phyloP scores from a whole-genome alignment of 2,888 invertebrate genomes.

The Hydriomena furcata region DNA sequence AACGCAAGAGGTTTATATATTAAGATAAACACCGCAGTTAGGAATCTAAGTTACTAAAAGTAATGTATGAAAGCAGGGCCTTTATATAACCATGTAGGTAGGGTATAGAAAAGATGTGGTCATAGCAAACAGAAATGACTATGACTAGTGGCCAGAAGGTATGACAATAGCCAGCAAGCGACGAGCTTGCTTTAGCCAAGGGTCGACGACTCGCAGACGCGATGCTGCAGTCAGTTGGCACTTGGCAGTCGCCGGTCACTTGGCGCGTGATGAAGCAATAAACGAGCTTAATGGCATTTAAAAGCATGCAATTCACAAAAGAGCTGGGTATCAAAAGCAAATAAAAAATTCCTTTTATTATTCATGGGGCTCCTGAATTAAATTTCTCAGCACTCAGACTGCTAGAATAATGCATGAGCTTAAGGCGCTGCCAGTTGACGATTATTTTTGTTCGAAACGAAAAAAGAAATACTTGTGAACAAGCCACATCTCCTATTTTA shows the following conservation, averaged over 20 bases:
- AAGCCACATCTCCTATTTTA: too few relatives aligned
- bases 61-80: too few relatives aligned
- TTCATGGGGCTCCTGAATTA: not conserved
- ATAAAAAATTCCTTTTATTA: constrained; percentile 13
- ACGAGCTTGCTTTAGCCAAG: not conserved
- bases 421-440: too few relatives aligned
- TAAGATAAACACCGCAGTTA: too few relatives aligned
- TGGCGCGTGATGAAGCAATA: constrained; percentile 19
- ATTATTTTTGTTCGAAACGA: too few relatives aligned
- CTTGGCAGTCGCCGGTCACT: constrained; percentile 10
- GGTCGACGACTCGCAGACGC: constrained; percentile 19
- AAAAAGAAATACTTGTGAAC: too few relatives aligned
- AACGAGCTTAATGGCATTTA: constrained; percentile 25
- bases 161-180: not conserved
- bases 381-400: not conserved
- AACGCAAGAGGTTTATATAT: too few relatives aligned
- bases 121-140: not conserved
- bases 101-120: too few relatives aligned
- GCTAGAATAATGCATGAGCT: not conserved
- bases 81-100: too few relatives aligned
- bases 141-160: not conserved
- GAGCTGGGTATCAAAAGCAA: constrained; percentile 9
- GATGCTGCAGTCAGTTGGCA: constrained; percentile 11
- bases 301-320: constrained; percentile 21
- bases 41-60: too few relatives aligned